Evolutionary conservation across 2,797 vertebrate genomes (phyloP).

Genomic region (Micromesistius poutassou): DNA sequence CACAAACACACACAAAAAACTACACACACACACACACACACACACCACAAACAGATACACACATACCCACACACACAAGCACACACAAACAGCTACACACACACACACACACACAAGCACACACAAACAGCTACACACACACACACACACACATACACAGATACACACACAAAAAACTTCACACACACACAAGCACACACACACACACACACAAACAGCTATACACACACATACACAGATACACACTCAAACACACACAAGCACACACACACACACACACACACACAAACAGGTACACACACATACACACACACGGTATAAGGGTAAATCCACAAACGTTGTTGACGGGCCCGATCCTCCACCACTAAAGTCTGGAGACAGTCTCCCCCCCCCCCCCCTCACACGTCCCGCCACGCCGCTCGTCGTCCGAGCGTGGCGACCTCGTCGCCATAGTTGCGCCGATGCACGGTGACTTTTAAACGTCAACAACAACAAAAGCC

Average conservation of each 20-base stretch:
- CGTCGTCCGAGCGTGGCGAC: no score
- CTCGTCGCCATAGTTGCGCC: no score
- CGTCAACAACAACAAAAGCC: background rate
- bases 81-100: no score
- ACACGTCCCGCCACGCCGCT: background rate
- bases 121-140: conserved; percentile 23
- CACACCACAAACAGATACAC: conserved; percentile 12
- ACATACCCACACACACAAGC: background rate
- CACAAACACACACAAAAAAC: background rate
- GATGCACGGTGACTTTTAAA: no score
- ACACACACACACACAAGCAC: conserved; percentile 36
- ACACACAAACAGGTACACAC: conserved; percentile 11
- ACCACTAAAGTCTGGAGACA: background rate
- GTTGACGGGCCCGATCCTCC: background rate
- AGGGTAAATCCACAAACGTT: background rate
- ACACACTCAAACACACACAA: conserved; percentile 33
- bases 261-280: conserved; percentile 5
- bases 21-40: background rate
- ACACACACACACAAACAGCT: conserved; percentile 1
- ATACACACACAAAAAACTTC: no score
- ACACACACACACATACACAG: conserved; percentile 32
- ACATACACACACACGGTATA: background rate
- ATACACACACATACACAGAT: no score
- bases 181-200: conserved; percentile 33
- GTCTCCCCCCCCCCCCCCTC: background rate